These are phyloP conservation scores for Agrotis puta DNA, from an alignment of 2,888 invertebrate genomes.

Conservation along the genomic window DNA sequence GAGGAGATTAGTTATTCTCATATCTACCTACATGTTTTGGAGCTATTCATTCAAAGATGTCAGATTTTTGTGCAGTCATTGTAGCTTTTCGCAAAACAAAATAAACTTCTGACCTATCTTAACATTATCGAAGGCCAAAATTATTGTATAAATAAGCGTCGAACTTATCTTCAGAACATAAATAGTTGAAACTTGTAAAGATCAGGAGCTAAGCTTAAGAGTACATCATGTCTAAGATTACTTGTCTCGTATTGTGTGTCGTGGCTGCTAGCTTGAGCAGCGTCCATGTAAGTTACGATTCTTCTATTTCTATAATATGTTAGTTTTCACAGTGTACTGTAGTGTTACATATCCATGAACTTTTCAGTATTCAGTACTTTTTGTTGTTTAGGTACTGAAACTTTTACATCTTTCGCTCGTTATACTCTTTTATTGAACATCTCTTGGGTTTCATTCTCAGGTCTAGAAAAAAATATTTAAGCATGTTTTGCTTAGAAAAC, in stretches of 20 bases:
- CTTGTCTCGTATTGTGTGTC: slow-evolving; percentile 27
- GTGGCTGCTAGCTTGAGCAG: slow-evolving; percentile 31
- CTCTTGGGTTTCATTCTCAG: no score
- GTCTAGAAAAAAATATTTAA: no score
- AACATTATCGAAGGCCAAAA: slow-evolving; percentile 7
- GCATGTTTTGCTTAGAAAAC: no score
- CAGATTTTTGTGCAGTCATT: neutral
- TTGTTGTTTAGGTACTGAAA: no score
- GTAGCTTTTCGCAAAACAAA: neutral
- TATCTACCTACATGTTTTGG: no score
- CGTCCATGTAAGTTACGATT: slow-evolving; percentile 36
- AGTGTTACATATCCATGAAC: neutral
- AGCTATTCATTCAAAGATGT: neutral
- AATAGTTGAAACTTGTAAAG: slow-evolving; percentile 23
- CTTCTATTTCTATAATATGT: neutral
- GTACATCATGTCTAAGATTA: slow-evolving; percentile 42
- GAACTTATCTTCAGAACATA: slow-evolving; percentile 15
- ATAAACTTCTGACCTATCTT: neutral
- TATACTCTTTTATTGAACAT: no score
- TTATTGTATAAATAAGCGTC: slow-evolving; percentile 18
- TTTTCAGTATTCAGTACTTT: neutral
- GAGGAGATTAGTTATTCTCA: no score
- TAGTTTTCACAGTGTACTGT: neutral
- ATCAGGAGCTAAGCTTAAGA: slow-evolving; percentile 5
- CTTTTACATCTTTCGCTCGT: neutral